Evolutionary conservation across 2,797 vertebrate species (phyloP).

Genomic region (Bradypodion pumilum): DNA sequence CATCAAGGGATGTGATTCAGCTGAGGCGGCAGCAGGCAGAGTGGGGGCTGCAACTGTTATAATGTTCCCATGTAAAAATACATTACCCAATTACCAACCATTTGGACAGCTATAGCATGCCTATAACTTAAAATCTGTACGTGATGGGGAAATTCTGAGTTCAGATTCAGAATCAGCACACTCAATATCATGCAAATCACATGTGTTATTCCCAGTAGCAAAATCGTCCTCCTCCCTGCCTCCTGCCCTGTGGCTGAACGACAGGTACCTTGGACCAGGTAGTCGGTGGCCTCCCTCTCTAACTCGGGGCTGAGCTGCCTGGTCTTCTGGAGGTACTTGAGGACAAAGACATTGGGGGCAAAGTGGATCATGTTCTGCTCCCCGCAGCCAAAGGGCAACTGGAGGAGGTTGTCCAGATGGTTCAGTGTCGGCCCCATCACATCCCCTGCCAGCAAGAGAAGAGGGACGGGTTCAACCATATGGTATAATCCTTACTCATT

Average conservation of each 20-base stretch:
- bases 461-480: not conserved
- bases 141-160: too few relatives aligned
- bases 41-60: too few relatives aligned
- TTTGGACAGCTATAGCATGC: too few relatives aligned
- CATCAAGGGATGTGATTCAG: too few relatives aligned
- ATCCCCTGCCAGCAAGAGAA: slow-evolving; percentile 78
- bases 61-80: too few relatives aligned
- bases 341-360: slow-evolving; percentile 93
- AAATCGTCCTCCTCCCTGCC: not conserved
- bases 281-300: slow-evolving; percentile 89
- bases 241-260: not conserved
- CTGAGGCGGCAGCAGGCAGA: too few relatives aligned
- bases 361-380: slow-evolving; percentile 98
- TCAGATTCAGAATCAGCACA: too few relatives aligned
- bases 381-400: slow-evolving; percentile 92
- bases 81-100: too few relatives aligned
- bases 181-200: too few relatives aligned
- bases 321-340: slow-evolving; percentile 95
- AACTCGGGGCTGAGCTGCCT: slow-evolving; percentile 86
- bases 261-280: slow-evolving; percentile 87
- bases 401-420: slow-evolving; percentile 90
- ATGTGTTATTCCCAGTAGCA: too few relatives aligned
- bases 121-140: too few relatives aligned
- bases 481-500: not conserved
- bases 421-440: slow-evolving; percentile 94